Conservation (phyloP, 92 coral and sea anemone species). For the Desmophyllum pertusum region DNA sequence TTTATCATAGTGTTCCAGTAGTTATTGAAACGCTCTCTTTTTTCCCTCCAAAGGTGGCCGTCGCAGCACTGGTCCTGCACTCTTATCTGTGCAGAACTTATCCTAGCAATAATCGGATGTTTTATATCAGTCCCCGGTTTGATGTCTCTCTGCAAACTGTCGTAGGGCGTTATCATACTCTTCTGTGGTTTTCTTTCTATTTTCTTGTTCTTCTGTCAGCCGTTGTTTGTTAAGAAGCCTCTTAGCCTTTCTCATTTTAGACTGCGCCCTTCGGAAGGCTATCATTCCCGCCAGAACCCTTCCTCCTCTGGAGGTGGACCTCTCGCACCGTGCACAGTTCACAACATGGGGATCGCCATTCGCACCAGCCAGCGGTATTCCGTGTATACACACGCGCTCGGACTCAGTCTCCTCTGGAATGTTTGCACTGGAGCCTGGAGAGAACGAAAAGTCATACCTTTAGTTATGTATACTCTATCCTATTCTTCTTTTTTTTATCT, state of each 20-base stretch:
- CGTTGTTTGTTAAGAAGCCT: constrained; percentile 36
- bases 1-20: neutral
- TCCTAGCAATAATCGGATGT: neutral
- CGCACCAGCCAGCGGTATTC: constrained; percentile 44
- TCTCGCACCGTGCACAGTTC: constrained; percentile 65
- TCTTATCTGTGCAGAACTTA: neutral
- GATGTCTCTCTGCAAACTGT: constrained; percentile 53
- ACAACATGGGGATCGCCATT: constrained; percentile 51
- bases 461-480: too few relatives aligned
- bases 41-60: too few relatives aligned
- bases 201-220: constrained; percentile 36
- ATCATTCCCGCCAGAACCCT: constrained; percentile 58
- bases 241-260: constrained; percentile 29
- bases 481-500: too few relatives aligned
- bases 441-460: neutral
- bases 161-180: constrained; percentile 56
- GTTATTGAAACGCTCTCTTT: neutral
- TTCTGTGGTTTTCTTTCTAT: constrained; percentile 25
- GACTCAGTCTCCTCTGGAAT: constrained; percentile 10
- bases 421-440: neutral
- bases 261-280: constrained; percentile 53
- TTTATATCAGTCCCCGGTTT: constrained; percentile 6
- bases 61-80: neutral
- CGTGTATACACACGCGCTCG: constrained; percentile 51
- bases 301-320: constrained; percentile 70